A percentile compares a stretch with the other conserved stretches of the same genome.
These are phyloP conservation scores for Mareca penelope DNA, from an alignment of 2,797 vertebrate species.

Conservation along the genomic window DNA sequence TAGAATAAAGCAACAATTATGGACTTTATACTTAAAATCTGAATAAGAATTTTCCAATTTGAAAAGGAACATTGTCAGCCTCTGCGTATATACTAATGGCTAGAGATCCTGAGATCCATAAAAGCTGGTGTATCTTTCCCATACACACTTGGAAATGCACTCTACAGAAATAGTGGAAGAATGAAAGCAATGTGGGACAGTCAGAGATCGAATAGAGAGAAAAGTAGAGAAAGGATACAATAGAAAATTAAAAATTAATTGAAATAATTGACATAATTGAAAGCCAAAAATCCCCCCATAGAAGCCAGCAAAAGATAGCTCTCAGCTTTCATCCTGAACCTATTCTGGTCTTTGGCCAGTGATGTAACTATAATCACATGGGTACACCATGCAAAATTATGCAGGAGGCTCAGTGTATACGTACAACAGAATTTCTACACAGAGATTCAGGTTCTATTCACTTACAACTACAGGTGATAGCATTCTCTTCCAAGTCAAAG, in stretches of 20 bases:
- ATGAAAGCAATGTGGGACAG: background rate
- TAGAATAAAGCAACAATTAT: background rate
- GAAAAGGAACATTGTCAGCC: background rate
- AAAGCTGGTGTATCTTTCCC: background rate
- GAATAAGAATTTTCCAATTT: background rate
- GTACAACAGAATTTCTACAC: background rate
- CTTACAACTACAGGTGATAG: background rate
- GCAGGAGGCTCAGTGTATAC: background rate
- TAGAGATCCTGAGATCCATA: background rate
- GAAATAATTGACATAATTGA: background rate
- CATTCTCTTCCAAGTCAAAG: background rate
- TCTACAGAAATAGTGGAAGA: background rate
- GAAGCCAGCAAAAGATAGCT: background rate
- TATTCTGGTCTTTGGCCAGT: background rate
- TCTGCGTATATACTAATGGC: background rate
- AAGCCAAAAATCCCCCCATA: background rate
- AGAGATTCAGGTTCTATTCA: background rate
- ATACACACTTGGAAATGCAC: background rate
- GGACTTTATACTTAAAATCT: background rate
- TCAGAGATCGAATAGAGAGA: background rate
- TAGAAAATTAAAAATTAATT: too few species aligned
- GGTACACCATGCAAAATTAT: background rate
- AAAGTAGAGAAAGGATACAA: background rate
- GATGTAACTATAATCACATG: fast-evolving
- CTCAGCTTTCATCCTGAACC: background rate